Evolutionary conservation across 2,888 invertebrate genomes (phyloP), one percentile per base, ranked within the genome.

Genomic region (Heliothis peltigera): DNA sequence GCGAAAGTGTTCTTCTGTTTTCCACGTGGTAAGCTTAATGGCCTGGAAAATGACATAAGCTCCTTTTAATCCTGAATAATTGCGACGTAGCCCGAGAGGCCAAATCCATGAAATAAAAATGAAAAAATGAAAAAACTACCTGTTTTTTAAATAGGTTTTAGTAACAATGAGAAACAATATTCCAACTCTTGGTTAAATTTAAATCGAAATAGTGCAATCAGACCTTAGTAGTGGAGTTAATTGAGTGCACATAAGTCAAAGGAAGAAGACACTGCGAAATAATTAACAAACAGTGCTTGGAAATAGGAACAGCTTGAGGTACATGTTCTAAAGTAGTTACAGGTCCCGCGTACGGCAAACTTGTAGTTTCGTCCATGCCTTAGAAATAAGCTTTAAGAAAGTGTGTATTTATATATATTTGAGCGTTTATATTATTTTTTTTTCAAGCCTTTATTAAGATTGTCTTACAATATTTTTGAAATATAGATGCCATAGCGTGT

Each of bases 201-300:
- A 28, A 10, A 10, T 28, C 28, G 35, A 35, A 35, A 15, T 15
- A 10, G 2, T 39, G 5, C 21, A 39, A 47, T 39, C 28, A 12
- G 32, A 46, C 17, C 15, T n/a, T 19, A 1, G 19, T 19, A 35
- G 15, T 15, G 35, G n/a, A 32, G 8, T 18, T 10, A 1, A 53
- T 39, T 17, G 1, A 62, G 35, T 10, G 48, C 43, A 57, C 35
- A 35, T 35, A 49, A 57, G 17, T 43, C 12, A 18, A 2, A 12
- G 19, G 25, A 17, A 42, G 32, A 15, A 59, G 59, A 52, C 8
- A 18, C 15, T 52, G 42, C 42, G 19, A 52, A 59, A 39, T 19
- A 47, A 51, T 47, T 10, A 22, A 47, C 46, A 51, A 60, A 52
- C n/a, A 60, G 12, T 46, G 39, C 51, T 47, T 58, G 12, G 51